Conservation (phyloP, 2,888 invertebrate species). For the Hipparchia sbordonii region DNA sequence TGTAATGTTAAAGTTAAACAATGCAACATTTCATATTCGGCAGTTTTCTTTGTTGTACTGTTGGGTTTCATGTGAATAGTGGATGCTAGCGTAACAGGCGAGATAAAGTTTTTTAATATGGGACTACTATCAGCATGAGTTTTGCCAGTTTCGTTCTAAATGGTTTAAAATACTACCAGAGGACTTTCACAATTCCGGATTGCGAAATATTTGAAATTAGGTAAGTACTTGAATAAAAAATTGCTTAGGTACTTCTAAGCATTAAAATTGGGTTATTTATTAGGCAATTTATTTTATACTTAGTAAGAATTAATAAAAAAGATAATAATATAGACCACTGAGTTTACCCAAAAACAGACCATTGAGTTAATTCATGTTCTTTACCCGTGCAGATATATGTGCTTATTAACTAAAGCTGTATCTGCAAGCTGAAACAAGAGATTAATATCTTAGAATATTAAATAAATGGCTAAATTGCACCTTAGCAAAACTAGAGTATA, state of each 20-base stretch:
- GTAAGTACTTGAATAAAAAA: neutral
- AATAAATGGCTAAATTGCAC: slow-evolving; percentile 22
- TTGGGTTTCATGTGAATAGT: slow-evolving; percentile 28
- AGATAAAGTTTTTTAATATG: slow-evolving; percentile 36
- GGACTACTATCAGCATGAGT: slow-evolving; percentile 13
- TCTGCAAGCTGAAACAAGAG: neutral
- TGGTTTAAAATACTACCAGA: neutral
- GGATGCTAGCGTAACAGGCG: slow-evolving; percentile 10
- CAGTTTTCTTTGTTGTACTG: slow-evolving; percentile 29
- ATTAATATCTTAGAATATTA: neutral
- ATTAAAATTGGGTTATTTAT: neutral
- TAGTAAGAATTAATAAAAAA: too few species aligned
- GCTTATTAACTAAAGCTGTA: too few species aligned
- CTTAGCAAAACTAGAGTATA: slow-evolving; percentile 32
- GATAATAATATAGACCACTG: too few species aligned
- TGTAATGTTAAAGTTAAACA: slow-evolving; percentile 12
- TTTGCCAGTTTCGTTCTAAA: slow-evolving; percentile 10
- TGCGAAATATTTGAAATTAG: neutral
- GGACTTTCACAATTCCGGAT: neutral
- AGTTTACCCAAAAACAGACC: too few species aligned
- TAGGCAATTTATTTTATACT: too few species aligned
- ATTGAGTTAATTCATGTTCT: too few species aligned
- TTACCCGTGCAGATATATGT: too few species aligned
- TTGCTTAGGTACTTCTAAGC: neutral
- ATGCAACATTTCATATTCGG: slow-evolving; percentile 24